A percentile compares a stretch with the other conserved stretches of the same genome.
phyloP scores from a whole-genome alignment of 2,797 vertebrate species.

The Gambelia wislizenii region DNA sequence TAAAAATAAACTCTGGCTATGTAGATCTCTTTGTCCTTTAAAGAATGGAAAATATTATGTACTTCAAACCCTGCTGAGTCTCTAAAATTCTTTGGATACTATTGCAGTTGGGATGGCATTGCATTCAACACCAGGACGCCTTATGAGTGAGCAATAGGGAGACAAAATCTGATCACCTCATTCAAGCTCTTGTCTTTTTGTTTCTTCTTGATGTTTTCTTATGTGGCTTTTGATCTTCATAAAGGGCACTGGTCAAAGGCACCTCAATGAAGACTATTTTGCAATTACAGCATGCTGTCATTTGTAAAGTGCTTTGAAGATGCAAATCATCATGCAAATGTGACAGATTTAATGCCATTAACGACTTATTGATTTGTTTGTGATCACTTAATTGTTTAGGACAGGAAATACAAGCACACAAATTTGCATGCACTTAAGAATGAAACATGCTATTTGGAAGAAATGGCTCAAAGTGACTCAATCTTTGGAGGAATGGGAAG shows the following conservation, averaged over 20 bases:
- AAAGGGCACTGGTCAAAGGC: constrained; percentile 18
- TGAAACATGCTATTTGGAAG: constrained; percentile 66
- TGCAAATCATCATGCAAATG: constrained; percentile 27
- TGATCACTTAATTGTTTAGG: constrained; percentile 66
- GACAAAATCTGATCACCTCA: constrained; percentile 51
- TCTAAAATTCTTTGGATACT: constrained; percentile 58
- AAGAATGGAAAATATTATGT: constrained; percentile 71
- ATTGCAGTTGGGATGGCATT: constrained; percentile 48
- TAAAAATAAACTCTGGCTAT: constrained; percentile 68
- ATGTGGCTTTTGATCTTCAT: constrained; percentile 50
- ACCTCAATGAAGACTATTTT: constrained; percentile 12
- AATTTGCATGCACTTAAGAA: constrained; percentile 49
- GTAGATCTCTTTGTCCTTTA: constrained; percentile 66
- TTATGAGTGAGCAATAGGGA: constrained; percentile 46
- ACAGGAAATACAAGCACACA: constrained; percentile 70
- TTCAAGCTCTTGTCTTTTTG: constrained; percentile 52
- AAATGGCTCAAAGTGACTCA: constrained; percentile 73
- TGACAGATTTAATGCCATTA: constrained; percentile 19
- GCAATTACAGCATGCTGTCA: constrained; percentile 14
- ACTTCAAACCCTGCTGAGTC: constrained; percentile 65
- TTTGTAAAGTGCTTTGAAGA: constrained; percentile 46
- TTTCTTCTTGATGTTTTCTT: constrained; percentile 48
- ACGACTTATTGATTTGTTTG: constrained; percentile 51
- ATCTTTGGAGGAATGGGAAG: constrained; percentile 59
- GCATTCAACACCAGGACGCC: constrained; percentile 32